Conservation (phyloP, 2,888 invertebrate genomes). For the Dicycla oo region DNA sequence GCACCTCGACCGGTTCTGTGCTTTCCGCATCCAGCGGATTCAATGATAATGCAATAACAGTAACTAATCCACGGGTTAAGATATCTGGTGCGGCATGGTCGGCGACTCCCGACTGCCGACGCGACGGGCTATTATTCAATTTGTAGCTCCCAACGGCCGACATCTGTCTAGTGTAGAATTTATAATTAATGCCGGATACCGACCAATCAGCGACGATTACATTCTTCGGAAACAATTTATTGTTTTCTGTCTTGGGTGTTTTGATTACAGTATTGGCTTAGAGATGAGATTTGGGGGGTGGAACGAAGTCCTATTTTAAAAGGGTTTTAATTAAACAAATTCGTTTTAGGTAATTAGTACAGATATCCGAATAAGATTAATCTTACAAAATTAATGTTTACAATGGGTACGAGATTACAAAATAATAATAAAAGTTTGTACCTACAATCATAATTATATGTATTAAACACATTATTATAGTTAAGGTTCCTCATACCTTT, state of each 20-base stretch:
- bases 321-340: neutral
- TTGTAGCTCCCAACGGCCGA: constrained; percentile 57
- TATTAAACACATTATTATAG: too few relatives aligned
- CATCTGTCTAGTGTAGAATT: constrained; percentile 54
- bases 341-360: neutral
- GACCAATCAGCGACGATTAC: constrained; percentile 57
- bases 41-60: constrained; percentile 4
- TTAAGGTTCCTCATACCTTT: neutral
- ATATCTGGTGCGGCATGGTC: constrained; percentile 12
- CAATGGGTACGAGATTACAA: too few relatives aligned
- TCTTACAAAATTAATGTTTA: too few relatives aligned
- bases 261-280: constrained; percentile 23
- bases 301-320: neutral
- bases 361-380: neutral
- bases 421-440: neutral
- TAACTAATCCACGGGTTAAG: constrained; percentile 3
- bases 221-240: constrained; percentile 60
- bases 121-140: constrained; percentile 72
- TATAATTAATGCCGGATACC: constrained; percentile 59
- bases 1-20: too few relatives aligned
- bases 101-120: constrained; percentile 55
- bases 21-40: too few relatives aligned
- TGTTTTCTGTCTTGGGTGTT: constrained; percentile 38
- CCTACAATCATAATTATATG: too few relatives aligned
- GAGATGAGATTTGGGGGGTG: constrained; percentile 1